phyloP scores from a whole-genome alignment of 23 tunicate species.

The Botrylloides violaceus region DNA sequence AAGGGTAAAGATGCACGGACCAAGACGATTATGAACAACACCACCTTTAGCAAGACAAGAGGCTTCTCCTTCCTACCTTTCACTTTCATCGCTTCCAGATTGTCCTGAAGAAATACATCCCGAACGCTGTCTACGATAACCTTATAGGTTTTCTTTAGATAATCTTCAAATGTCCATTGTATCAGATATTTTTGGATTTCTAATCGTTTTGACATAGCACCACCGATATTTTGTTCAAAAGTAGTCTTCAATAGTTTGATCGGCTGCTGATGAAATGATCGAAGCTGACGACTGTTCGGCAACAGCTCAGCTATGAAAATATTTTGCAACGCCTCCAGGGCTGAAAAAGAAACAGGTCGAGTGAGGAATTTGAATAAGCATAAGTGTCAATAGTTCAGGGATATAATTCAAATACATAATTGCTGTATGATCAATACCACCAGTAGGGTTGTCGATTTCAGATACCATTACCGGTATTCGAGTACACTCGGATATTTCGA shows the following conservation, averaged over 20 bases:
- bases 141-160: conserved; percentile 23
- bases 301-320: conserved; percentile 45
- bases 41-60: too few species aligned
- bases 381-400: too few species aligned
- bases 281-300: conserved; percentile 33
- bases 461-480: too few species aligned
- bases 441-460: too few species aligned
- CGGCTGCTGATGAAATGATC: conserved; percentile 39
- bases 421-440: too few species aligned
- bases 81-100: conserved; percentile 38
- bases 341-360: conserved; percentile 7
- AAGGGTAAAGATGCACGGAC: too few species aligned
- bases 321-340: conserved; percentile 48
- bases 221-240: neutral
- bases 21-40: too few species aligned
- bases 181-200: conserved; percentile 19
- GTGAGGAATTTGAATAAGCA: too few species aligned
- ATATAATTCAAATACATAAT: too few species aligned
- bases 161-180: conserved; percentile 65
- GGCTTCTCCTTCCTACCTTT: too few species aligned
- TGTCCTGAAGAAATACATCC: conserved; percentile 35
- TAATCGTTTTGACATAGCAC: neutral
- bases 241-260: neutral
- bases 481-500: too few species aligned
- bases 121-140: conserved; percentile 22